Evolutionary conservation across 2,888 invertebrate genomes (phyloP), one percentile per base, ranked within the genome.

Genomic region (Drosophila nigricruria): DNA sequence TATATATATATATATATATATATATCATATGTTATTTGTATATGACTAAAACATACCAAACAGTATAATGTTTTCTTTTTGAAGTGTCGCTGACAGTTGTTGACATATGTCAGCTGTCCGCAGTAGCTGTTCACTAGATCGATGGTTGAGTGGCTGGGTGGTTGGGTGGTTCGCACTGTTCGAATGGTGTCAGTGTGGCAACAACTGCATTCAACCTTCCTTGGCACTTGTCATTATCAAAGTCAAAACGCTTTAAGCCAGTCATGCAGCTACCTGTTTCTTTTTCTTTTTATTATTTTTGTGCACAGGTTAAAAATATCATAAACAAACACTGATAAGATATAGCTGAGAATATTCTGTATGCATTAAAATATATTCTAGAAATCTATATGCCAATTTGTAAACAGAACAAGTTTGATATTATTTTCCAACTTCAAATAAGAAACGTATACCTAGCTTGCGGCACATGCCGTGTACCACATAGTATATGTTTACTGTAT

Each of bases 181-280:
- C 66, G 73, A 79, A 73, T 66, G 74, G 80, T 77, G 82, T 77
- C 80, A 82, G 70, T 73, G 56, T 70, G 71, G 42, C 71, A 49
- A 54, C 53, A 50, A 49, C 58, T 62, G 75, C 75, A 66, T 62
- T 9, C 43, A 59, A 30, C 25, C 58, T 42, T 63, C 50, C 43
- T 58, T 64, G 25, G 45, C 66, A 67, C 64, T 70, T 75, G 75
- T 66, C 77, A 75, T 60, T 66, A 66, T 62, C 78, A 78, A 78
- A 72, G 66, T 53, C 63, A 65, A 60, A 63, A 42, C 61, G 68
- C 66, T 74, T 79, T 56, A 73, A 38, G 25, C 12, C 16, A 62
- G 52, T 60, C 34, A 45, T 20, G 38, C 38, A 32, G 68, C 20
- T 45, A 43, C 64, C 52, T 27, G 47, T 4, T 27, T 27, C 27